Base-by-base conservation (phyloP, 2,113 vertebrate species). In the Falcunculus frontatus region DNA sequence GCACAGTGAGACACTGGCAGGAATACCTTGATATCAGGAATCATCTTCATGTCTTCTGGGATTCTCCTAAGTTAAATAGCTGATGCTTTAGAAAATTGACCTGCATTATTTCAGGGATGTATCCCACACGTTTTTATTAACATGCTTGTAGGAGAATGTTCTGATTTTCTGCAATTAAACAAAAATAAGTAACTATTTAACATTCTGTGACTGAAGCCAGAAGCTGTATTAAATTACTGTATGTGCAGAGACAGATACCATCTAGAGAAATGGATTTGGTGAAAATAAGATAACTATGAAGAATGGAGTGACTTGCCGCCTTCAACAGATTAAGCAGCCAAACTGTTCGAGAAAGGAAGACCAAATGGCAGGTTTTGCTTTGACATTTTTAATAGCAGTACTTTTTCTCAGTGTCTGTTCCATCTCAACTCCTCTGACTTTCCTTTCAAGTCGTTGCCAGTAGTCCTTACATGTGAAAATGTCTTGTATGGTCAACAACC, bases 91-190 rank as follows among this genome's bases (percentile, higher is more conserved):
- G 87, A 65, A 91, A 39, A 85, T 7, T 47, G 69, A 82, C 75
- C 60, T 13, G 29, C n/a, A 21, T 81, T 93, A 83, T 93, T 94
- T 79, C 67, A 84, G 74, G 65, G 35, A 37, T 41, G 27, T 75
- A 67, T 85, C 80, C 42, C 83, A 49, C 59, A 82, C 69, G 56
- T 93, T 96, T 94, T 68, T 92, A 74, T 70, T 92, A 76, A 32
- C 4, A 3, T 73, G 35, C 57, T 91, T 4, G 87, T 82, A 69
- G 68, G n/a, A 84, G 37, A 78, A 72, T 64, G 83, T 73, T 76
- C 83, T 93, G 44, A 35, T 95, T 82, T 95, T 74, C 80, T 94
- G 80, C 86, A 96, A 35, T 96, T 96, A 96, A 93, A 82, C 67
- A 77, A 81, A 84, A 83, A 35, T 33, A 72, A 85, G 74, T 74